Conservation (phyloP, 2,888 invertebrate genomes). For the Harpalus rufipes region DNA sequence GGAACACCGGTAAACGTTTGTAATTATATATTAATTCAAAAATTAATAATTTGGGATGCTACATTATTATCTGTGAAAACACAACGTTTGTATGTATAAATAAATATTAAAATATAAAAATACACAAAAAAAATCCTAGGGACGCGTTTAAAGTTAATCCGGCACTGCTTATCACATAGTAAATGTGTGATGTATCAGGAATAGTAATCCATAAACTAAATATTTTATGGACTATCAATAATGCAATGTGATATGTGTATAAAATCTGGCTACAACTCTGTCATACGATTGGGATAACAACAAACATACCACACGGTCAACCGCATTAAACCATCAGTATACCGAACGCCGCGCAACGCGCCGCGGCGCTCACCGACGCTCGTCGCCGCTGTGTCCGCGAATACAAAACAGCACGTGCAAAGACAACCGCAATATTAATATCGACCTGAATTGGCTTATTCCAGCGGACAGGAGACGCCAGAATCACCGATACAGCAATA, state of each 20-base stretch:
- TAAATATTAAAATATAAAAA: too few relatives aligned
- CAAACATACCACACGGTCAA: not conserved
- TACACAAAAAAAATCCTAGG: too few relatives aligned
- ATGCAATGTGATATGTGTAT: not conserved
- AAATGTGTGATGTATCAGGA: too few relatives aligned
- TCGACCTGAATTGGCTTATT: constrained; percentile 60
- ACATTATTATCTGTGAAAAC: too few relatives aligned
- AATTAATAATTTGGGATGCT: too few relatives aligned
- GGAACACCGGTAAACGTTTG: too few relatives aligned
- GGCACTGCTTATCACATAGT: too few relatives aligned
- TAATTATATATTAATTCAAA: too few relatives aligned
- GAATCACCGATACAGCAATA: constrained; percentile 28
- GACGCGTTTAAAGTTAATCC: too few relatives aligned
- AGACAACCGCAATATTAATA: constrained; percentile 67
- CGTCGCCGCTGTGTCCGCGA: constrained; percentile 15
- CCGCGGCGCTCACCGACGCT: not conserved
- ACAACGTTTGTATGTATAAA: too few relatives aligned
- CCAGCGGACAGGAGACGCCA: constrained; percentile 8
- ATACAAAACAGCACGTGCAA: constrained; percentile 60
- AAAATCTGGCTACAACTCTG: constrained; percentile 6
- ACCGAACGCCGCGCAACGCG: not conserved
- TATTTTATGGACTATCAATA: not conserved
- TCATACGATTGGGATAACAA: constrained; percentile 1
- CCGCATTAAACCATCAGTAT: constrained; percentile 11
- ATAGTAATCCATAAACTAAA: not conserved